Conservation (phyloP, 2,113 vertebrate genomes). For the Nymphicus hollandicus region DNA sequence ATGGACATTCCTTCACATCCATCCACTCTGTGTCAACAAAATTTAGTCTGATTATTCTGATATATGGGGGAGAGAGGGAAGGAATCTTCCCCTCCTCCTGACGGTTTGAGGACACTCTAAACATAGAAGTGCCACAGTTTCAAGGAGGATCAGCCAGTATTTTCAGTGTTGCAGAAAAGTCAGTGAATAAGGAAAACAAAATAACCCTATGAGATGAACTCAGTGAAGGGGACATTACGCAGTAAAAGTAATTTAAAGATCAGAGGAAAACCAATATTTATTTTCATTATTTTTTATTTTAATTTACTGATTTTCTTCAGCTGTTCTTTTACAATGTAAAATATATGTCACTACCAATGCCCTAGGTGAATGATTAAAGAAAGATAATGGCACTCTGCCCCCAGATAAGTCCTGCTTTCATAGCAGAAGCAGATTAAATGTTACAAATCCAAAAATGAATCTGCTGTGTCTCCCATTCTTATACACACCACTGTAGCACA, state of each 20-base stretch:
- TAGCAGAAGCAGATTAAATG: constrained; percentile 1
- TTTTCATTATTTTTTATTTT: neutral
- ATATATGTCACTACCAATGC: neutral
- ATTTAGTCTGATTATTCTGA: neutral
- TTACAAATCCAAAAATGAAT: constrained; percentile 29
- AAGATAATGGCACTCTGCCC: neutral
- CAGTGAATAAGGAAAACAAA: neutral
- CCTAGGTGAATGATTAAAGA: neutral
- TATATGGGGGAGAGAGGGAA: fast-evolving
- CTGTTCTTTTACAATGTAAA: neutral
- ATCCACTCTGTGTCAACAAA: neutral
- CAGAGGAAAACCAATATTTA: neutral
- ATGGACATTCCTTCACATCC: neutral
- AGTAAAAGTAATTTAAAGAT: neutral
- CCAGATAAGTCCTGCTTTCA: neutral
- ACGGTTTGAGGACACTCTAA: neutral
- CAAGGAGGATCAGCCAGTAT: neutral
- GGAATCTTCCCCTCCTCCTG: neutral
- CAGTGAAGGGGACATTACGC: fast-evolving
- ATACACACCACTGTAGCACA: neutral
- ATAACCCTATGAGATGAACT: neutral
- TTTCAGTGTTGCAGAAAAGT: neutral
- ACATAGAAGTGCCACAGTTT: neutral
- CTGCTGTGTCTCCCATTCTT: neutral
- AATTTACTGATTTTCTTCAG: neutral